Evolutionary conservation across 2,888 invertebrate species (phyloP).

Genomic region (Oasisia sp.): DNA sequence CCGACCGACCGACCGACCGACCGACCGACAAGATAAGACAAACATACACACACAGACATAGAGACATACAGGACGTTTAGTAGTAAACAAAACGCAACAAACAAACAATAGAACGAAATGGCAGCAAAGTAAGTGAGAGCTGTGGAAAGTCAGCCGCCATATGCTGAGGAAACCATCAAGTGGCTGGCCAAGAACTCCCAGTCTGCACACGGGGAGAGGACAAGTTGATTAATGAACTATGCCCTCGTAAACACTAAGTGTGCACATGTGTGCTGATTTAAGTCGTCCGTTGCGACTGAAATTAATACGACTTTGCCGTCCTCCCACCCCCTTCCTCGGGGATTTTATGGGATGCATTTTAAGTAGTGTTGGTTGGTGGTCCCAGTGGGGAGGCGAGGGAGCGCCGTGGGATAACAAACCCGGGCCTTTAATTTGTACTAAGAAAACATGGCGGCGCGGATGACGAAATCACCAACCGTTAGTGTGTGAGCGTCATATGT

Average conservation of each 20-base stretch:
- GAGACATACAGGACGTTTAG: too few relatives aligned
- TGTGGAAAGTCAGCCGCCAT: too few relatives aligned
- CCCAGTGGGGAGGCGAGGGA: not conserved
- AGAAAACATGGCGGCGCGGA: not conserved
- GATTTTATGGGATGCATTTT: not conserved
- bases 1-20: too few relatives aligned
- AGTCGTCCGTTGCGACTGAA: constrained; percentile 13
- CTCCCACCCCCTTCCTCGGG: not conserved
- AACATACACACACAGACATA: too few relatives aligned
- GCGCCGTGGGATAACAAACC: not conserved
- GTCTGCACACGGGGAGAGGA: not conserved
- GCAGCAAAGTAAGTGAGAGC: too few relatives aligned
- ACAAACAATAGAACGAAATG: too few relatives aligned
- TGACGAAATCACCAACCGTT: not conserved
- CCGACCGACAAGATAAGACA: too few relatives aligned
- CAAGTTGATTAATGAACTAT: not conserved
- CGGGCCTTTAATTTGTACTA: not conserved
- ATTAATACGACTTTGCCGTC: not conserved
- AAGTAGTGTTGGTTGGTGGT: constrained; percentile 17
- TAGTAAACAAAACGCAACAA: too few relatives aligned
- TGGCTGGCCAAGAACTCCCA: not conserved
- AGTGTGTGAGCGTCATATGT: not conserved
- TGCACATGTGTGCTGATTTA: not conserved
- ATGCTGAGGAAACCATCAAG: too few relatives aligned
- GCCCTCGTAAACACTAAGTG: not conserved